phyloP scores from a whole-genome alignment of 2,113 vertebrate species.

The Ctenomys sociabilis region DNA sequence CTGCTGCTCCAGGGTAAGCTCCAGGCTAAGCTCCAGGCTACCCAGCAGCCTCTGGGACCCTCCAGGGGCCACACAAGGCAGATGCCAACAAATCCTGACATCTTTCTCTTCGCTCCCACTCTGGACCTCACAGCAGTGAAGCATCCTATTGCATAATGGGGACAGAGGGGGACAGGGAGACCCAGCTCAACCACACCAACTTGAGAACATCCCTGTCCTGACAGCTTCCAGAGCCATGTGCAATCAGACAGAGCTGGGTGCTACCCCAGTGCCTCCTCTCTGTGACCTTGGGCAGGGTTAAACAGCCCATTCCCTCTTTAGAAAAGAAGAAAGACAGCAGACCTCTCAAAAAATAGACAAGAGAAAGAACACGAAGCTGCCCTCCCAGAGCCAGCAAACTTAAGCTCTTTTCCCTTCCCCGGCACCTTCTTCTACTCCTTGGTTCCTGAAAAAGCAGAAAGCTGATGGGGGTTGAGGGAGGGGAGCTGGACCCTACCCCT shows the following conservation, averaged over 20 bases:
- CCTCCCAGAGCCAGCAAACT: fast-evolving
- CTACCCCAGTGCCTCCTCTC: neutral
- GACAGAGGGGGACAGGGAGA: neutral
- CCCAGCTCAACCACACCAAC: neutral
- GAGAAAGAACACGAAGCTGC: fast-evolving
- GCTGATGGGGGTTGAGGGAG: neutral
- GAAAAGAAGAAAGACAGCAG: neutral
- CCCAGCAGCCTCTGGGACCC: neutral
- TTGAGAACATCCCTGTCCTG: neutral
- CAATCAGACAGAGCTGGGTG: neutral
- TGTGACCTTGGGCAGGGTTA: neutral
- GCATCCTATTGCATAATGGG: neutral
- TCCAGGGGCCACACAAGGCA: neutral
- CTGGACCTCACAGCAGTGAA: neutral
- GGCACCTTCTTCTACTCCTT: fast-evolving
- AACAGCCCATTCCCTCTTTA: neutral
- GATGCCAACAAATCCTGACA: fast-evolving
- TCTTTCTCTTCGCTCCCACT: neutral
- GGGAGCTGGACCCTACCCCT: neutral
- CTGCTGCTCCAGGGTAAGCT: neutral
- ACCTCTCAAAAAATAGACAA: fast-evolving
- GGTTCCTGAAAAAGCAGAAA: neutral
- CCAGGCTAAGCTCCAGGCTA: neutral
- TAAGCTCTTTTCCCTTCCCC: neutral
- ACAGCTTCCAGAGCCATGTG: fast-evolving